Evolutionary conservation across 2,113 vertebrate genomes (phyloP).

Genomic region (Alligator sinensis): DNA sequence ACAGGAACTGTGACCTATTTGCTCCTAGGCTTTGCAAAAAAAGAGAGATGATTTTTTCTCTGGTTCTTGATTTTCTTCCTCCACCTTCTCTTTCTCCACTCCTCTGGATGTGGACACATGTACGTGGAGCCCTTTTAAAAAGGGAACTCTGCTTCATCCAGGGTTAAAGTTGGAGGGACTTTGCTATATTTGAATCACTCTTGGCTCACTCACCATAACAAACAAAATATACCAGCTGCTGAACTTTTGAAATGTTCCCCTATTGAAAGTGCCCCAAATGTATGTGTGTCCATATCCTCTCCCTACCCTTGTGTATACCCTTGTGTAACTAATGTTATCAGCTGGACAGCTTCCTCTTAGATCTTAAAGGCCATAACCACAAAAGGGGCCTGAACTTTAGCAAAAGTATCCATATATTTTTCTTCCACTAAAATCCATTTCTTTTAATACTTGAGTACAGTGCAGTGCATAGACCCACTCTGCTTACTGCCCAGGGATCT

Average conservation of each 20-base stretch:
- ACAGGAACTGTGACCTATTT: background rate
- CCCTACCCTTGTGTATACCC: background rate
- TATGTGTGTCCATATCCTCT: too few species aligned
- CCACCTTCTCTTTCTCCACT: background rate
- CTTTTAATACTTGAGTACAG: background rate
- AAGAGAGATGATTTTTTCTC: background rate
- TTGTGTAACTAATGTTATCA: background rate
- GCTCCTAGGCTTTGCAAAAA: background rate
- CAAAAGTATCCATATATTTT: background rate
- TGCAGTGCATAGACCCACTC: background rate
- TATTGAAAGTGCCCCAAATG: too few species aligned
- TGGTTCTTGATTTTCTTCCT: background rate
- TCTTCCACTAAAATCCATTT: background rate
- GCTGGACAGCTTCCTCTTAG: background rate
- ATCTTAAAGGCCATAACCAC: background rate
- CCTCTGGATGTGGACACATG: background rate
- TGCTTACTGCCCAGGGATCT: background rate
- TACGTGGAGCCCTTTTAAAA: too few species aligned
- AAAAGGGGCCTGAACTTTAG: background rate
- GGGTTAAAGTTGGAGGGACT: too few species aligned
- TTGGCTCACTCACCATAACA: too few species aligned
- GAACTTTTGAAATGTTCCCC: too few species aligned
- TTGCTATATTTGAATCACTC: too few species aligned
- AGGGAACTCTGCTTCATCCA: too few species aligned
- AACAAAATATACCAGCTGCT: too few species aligned